phyloP scores from a whole-genome alignment of 2,888 invertebrate species.

The Unio pictorum region DNA sequence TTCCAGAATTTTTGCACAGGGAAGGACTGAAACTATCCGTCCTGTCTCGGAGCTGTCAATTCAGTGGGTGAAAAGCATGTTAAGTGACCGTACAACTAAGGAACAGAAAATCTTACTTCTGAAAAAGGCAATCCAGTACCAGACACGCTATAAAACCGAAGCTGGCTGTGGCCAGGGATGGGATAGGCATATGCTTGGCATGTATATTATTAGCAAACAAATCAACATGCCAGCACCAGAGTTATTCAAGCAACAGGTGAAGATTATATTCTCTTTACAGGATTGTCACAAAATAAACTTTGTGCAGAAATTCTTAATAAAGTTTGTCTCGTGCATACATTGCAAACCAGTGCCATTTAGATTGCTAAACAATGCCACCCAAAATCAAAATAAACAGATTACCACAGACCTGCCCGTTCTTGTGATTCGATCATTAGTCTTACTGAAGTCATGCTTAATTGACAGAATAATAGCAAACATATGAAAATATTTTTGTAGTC shows the following conservation, averaged over 20 bases:
- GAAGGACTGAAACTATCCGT: constrained; percentile 78
- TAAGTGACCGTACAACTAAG: constrained; percentile 34
- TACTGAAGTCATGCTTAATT: no score
- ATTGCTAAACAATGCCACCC: no score
- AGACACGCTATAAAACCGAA: constrained; percentile 50
- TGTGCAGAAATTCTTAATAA: no score
- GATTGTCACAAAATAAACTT: no score
- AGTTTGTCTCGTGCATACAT: no score
- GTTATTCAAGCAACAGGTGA: constrained; percentile 46
- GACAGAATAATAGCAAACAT: no score
- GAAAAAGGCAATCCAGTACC: constrained; percentile 48
- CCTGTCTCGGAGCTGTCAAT: constrained; percentile 75
- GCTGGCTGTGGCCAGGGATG: constrained; percentile 71
- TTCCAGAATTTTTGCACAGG: constrained; percentile 74
- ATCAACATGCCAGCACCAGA: constrained; percentile 52
- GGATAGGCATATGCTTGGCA: constrained; percentile 76
- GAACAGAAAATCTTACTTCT: constrained; percentile 44
- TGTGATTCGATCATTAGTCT: no score
- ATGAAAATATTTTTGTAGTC: no score
- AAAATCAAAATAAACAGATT: no score
- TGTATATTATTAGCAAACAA: constrained; percentile 59
- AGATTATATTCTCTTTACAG: no score
- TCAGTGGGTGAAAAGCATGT: constrained; percentile 59
- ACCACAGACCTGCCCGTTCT: no score
- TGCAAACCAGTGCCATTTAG: no score